Conservation (phyloP, 2,797 vertebrate genomes). For the Delichon dasypus region DNA sequence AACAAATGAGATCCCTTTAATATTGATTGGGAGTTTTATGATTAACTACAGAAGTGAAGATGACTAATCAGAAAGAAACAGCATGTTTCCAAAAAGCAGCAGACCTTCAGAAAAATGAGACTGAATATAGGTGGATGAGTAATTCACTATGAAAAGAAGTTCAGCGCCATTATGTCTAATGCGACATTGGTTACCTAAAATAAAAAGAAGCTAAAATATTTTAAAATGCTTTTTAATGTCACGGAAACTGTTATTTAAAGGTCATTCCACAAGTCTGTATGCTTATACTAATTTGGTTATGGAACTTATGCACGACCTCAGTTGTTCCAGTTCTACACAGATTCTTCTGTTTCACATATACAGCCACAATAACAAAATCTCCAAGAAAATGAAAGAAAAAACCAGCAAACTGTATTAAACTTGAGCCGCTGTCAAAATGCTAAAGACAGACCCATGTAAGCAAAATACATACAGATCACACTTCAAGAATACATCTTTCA, state of each 20-base stretch:
- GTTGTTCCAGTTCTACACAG: background rate
- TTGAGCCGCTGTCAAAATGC: background rate
- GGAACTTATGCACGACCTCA: background rate
- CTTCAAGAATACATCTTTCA: background rate
- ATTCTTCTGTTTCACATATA: background rate
- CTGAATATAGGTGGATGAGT: background rate
- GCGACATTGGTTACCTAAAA: background rate
- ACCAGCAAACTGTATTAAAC: background rate
- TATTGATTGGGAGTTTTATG: background rate
- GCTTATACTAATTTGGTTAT: background rate
- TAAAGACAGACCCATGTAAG: background rate
- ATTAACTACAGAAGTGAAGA: background rate
- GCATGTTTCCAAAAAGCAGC: background rate
- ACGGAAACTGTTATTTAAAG: background rate
- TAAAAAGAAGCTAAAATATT: background rate
- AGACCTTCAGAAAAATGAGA: background rate
- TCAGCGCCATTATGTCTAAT: background rate
- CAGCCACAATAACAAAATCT: background rate
- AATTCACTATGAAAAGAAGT: background rate
- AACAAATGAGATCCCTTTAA: background rate
- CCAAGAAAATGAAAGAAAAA: background rate
- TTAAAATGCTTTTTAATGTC: background rate
- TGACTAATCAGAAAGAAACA: background rate
- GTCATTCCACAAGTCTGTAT: background rate
- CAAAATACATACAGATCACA: background rate